phyloP scores from a whole-genome alignment of 37 sponge, comb jelly and placozoan species.

The Halisarca cf. caerulea region DNA sequence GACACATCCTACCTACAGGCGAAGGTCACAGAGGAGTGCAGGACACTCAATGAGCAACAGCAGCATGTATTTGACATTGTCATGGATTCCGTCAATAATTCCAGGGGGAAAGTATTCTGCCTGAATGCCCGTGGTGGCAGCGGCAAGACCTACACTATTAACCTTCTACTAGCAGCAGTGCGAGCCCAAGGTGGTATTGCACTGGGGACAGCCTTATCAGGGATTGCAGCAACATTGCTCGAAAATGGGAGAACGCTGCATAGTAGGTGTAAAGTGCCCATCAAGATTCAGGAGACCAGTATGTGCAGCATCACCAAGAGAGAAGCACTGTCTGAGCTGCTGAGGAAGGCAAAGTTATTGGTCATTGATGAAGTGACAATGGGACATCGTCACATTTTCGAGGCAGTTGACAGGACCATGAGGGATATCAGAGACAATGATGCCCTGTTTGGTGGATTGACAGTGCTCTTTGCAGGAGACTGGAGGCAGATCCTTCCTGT shows the following conservation, averaged over 20 bases:
- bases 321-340: not conserved
- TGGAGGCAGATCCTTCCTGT: slow-evolving; percentile 44
- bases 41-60: not conserved
- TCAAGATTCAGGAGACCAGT: not conserved
- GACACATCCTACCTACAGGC: slow-evolving; percentile 5
- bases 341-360: not conserved
- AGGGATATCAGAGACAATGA: not conserved
- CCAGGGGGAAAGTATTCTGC: not conserved
- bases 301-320: not conserved
- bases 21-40: not conserved
- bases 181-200: slow-evolving; percentile 18
- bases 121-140: slow-evolving; percentile 35
- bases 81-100: not conserved
- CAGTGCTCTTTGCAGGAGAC: slow-evolving; percentile 35
- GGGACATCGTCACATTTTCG: not conserved
- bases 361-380: slow-evolving; percentile 3
- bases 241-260: slow-evolving; percentile 30
- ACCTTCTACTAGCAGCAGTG: slow-evolving; percentile 25
- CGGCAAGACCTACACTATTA: slow-evolving; percentile 49
- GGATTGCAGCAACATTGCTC: slow-evolving; percentile 37
- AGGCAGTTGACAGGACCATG: slow-evolving; percentile 19
- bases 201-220: slow-evolving; percentile 37
- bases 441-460: slow-evolving; percentile 19
- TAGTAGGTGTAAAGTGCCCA: not conserved
- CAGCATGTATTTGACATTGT: not conserved